A percentile compares a stretch with the other conserved stretches of the same genome.
phyloP scores from a whole-genome alignment of 2,888 invertebrate genomes.

The Heliothis peltigera region DNA sequence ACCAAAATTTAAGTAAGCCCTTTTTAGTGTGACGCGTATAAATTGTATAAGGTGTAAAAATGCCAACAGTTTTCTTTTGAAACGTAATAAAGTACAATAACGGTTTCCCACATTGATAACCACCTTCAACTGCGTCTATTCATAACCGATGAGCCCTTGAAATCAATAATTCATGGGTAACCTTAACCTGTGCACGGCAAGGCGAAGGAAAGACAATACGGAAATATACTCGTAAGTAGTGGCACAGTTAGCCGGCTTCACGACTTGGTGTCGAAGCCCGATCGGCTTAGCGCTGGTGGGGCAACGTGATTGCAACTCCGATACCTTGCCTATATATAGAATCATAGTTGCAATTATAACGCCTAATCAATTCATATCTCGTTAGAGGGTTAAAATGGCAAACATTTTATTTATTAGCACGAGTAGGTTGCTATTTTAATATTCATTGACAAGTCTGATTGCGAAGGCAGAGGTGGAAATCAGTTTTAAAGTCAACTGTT shows the following conservation, averaged over 20 bases:
- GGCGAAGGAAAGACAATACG: slow-evolving; percentile 78
- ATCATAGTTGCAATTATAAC: slow-evolving; percentile 37
- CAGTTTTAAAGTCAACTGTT: background rate
- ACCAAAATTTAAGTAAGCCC: too few relatives aligned
- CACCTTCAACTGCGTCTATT: slow-evolving; percentile 18
- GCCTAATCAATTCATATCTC: slow-evolving; percentile 19
- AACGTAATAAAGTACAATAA: background rate
- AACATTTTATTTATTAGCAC: background rate
- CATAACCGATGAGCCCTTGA: slow-evolving; percentile 52
- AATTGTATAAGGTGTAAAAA: too few relatives aligned
- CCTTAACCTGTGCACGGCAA: slow-evolving; percentile 68
- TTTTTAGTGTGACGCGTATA: too few relatives aligned
- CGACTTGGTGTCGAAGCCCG: slow-evolving; percentile 77
- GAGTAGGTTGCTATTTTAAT: background rate
- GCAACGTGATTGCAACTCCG: slow-evolving; percentile 73
- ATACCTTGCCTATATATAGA: slow-evolving; percentile 35
- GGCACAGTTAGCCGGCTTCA: slow-evolving; percentile 75
- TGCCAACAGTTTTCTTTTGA: background rate
- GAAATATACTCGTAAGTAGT: slow-evolving; percentile 76
- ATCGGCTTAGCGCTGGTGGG: slow-evolving; percentile 75
- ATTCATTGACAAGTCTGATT: slow-evolving; percentile 7
- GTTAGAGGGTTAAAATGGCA: slow-evolving; percentile 4
- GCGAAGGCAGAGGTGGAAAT: background rate
- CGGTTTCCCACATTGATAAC: background rate
- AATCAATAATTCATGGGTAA: slow-evolving; percentile 57